phyloP scores from a whole-genome alignment of 2,113 vertebrate genomes.

The Mionectes macconnelli region DNA sequence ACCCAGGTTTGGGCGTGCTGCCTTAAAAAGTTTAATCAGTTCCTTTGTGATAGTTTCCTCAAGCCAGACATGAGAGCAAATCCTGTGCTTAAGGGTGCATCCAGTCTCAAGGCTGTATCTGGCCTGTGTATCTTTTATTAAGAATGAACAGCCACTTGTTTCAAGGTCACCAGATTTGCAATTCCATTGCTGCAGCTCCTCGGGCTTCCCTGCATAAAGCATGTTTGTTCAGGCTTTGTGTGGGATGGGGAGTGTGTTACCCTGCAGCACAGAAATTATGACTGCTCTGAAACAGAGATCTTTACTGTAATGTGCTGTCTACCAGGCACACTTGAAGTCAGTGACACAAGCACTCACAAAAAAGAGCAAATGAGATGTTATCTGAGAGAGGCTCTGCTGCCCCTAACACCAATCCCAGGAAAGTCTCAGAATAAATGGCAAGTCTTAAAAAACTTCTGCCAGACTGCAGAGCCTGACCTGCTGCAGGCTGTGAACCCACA shows the following conservation, averaged over 20 bases:
- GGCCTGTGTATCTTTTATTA: neutral
- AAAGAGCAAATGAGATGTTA: conserved; percentile 8
- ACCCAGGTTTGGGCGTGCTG: neutral
- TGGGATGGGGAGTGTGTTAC: conserved; percentile 40
- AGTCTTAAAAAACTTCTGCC: neutral
- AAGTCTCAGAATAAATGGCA: neutral
- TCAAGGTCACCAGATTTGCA: conserved; percentile 29
- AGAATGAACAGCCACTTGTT: neutral
- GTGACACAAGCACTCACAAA: neutral
- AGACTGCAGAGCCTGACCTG: neutral
- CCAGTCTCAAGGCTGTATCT: neutral
- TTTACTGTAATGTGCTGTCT: neutral
- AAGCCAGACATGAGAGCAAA: neutral
- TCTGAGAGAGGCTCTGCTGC: conserved; percentile 6
- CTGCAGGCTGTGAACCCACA: neutral
- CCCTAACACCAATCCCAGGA: neutral
- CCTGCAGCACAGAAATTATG: conserved; percentile 10
- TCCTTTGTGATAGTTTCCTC: neutral
- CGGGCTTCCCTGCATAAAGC: conserved; percentile 16
- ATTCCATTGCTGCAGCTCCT: conserved; percentile 12
- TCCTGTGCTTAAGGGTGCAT: neutral
- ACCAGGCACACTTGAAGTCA: neutral
- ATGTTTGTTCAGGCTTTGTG: conserved; percentile 52
- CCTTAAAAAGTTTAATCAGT: neutral
- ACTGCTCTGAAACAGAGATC: conserved; percentile 33